Evolutionary conservation across 2,888 invertebrate genomes (phyloP).

Genomic region (Amphipyra tragopoginis): DNA sequence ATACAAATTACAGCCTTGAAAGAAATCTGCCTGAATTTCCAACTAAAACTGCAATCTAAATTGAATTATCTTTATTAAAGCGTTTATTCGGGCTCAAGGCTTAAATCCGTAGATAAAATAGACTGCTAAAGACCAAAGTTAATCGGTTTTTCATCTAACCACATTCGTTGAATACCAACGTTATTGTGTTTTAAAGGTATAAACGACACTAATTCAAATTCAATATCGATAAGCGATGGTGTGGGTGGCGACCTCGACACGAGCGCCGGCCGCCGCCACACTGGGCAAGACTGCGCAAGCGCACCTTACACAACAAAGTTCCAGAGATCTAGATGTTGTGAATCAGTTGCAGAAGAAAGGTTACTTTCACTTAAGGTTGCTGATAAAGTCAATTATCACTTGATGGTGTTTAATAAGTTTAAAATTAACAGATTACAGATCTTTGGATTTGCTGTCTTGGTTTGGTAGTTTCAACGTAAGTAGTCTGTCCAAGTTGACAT

Average conservation of each 20-base stretch:
- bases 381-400: neutral
- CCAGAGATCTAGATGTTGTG: neutral
- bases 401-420: too few species aligned
- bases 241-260: slow-evolving; percentile 47
- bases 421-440: too few species aligned
- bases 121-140: neutral
- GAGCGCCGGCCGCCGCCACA: slow-evolving; percentile 10
- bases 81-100: neutral
- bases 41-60: neutral
- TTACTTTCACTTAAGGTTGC: slow-evolving; percentile 18
- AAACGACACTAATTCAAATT: slow-evolving; percentile 28
- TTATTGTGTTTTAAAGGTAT: neutral
- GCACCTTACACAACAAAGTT: neutral
- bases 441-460: too few species aligned
- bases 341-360: neutral
- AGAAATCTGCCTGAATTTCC: slow-evolving; percentile 5
- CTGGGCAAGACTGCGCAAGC: neutral
- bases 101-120: neutral
- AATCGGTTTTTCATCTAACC: neutral
- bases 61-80: too few species aligned
- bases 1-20: neutral
- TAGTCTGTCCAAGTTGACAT: too few species aligned
- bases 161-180: too few species aligned
- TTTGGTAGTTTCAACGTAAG: too few species aligned
- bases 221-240: slow-evolving; percentile 28